A percentile compares a stretch with the other conserved stretches of the same genome.
Conservation (phyloP, 2,113 vertebrate species). For the Lethenteron reissneri region DNA sequence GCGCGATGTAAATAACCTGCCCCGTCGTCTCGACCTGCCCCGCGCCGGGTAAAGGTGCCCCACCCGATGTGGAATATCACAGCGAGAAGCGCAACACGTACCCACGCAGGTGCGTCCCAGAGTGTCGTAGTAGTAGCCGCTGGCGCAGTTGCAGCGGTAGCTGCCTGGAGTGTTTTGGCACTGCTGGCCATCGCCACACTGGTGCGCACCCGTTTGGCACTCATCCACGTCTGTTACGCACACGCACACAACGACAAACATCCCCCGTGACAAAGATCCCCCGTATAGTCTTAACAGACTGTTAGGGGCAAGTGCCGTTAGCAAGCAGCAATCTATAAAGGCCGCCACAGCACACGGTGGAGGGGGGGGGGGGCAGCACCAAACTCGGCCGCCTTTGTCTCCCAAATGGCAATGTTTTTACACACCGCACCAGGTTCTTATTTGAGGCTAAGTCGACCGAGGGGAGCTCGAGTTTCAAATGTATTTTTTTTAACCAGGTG, state of each 20-base stretch:
- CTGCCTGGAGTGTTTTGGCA: constrained; percentile 7
- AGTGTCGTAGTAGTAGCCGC: background rate
- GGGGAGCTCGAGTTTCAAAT: too few relatives aligned
- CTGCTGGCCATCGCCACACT: background rate
- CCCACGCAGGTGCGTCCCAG: constrained; percentile 6
- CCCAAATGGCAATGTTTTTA: too few relatives aligned
- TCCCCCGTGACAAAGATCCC: too few relatives aligned
- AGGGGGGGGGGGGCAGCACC: background rate
- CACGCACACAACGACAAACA: too few relatives aligned
- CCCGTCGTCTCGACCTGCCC: background rate
- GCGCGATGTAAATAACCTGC: background rate
- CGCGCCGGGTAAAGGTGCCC: background rate
- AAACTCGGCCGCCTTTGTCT: too few relatives aligned
- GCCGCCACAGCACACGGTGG: background rate
- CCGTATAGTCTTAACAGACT: too few relatives aligned
- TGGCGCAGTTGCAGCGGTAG: constrained; percentile 2
- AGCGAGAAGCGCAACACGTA: background rate
- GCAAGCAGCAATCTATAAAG: background rate
- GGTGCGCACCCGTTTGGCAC: constrained; percentile 4
- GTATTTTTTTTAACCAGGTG: too few relatives aligned
- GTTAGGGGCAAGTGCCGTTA: background rate
- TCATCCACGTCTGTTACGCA: constrained; percentile 7
- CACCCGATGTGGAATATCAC: background rate
- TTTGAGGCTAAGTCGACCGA: too few relatives aligned
- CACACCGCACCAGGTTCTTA: too few relatives aligned